Conservation (phyloP, 2,797 vertebrate species). For the Lophius americanus region DNA sequence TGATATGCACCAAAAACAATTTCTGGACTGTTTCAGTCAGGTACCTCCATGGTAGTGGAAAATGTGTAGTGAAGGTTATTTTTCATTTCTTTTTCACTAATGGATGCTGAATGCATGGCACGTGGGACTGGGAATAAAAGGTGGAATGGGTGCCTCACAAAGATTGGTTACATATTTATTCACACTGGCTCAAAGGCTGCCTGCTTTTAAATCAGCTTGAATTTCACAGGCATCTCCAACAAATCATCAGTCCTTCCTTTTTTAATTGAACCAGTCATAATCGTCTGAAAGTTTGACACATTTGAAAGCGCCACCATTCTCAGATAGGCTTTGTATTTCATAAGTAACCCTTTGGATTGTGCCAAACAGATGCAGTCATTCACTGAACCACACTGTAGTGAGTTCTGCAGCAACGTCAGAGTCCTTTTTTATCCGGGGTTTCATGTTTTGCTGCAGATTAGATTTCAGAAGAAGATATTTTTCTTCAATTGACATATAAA, state of each 20-base stretch:
- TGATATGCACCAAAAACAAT: conserved; percentile 65
- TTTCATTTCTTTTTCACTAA: conserved; percentile 77
- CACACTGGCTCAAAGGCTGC: conserved; percentile 44
- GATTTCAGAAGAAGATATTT: background rate
- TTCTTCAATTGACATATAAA: background rate
- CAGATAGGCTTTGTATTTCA: conserved; percentile 48
- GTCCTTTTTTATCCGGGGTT: background rate
- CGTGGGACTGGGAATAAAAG: conserved; percentile 62
- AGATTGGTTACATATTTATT: conserved; percentile 72
- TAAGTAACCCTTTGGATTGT: conserved; percentile 45
- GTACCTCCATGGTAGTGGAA: conserved; percentile 45
- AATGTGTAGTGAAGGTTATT: conserved; percentile 72
- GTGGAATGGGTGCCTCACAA: conserved; percentile 60
- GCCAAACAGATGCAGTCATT: conserved; percentile 12
- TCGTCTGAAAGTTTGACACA: conserved; percentile 71
- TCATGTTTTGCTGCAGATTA: background rate
- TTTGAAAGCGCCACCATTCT: conserved; percentile 62
- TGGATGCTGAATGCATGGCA: conserved; percentile 73
- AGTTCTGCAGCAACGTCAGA: conserved; percentile 2
- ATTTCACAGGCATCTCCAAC: conserved; percentile 72
- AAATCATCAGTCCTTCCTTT: conserved; percentile 60
- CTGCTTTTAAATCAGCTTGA: conserved; percentile 63
- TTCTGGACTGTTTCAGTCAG: conserved; percentile 16
- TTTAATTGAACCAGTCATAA: conserved; percentile 67
- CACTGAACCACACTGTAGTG: background rate